These are phyloP conservation scores for Eretmocerus hayati DNA, from an alignment of 2,888 invertebrate genomes.

Conservation along the genomic window DNA sequence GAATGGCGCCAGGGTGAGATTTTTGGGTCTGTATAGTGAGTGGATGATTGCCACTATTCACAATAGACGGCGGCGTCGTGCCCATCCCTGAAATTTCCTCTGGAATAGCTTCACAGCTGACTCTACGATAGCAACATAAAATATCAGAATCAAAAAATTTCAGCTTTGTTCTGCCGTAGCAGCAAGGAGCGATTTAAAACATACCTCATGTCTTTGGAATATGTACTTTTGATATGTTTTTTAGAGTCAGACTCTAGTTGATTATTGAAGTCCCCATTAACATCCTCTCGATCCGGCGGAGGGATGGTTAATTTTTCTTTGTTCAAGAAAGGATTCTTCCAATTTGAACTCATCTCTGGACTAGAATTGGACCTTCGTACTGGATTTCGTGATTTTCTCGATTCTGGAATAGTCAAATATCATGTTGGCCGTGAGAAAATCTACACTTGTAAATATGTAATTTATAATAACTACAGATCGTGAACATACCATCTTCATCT, in stretches of 20 bases:
- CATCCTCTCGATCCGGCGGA: constrained; percentile 32
- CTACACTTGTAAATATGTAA: too few species aligned
- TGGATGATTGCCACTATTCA: constrained; percentile 46
- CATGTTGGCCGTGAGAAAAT: too few species aligned
- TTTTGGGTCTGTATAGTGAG: constrained; percentile 48
- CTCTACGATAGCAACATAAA: too few species aligned
- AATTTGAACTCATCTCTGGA: constrained; percentile 85
- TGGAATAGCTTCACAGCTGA: constrained; percentile 84
- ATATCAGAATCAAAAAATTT: not conserved
- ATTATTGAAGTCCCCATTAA: constrained; percentile 34
- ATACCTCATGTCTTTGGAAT: constrained; percentile 62
- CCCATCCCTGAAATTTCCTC: constrained; percentile 74
- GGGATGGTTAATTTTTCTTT: constrained; percentile 45
- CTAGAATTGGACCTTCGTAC: constrained; percentile 85
- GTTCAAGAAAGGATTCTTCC: constrained; percentile 65
- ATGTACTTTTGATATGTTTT: constrained; percentile 61
- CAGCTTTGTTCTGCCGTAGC: not conserved
- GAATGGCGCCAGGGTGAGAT: constrained; percentile 48
- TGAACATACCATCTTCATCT: constrained; percentile 43
- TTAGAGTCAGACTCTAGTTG: constrained; percentile 50
- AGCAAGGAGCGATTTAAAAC: not conserved
- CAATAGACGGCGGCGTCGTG: constrained; percentile 61
- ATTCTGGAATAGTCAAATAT: constrained; percentile 36
- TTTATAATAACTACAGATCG: not conserved
- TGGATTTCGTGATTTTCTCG: constrained; percentile 64